Percentiles rank a stretch among this genome's conserved stretches.
These are phyloP conservation scores for Plumapathes pennacea DNA, from an alignment of 92 coral and sea anemone species.

Conservation along the genomic window DNA sequence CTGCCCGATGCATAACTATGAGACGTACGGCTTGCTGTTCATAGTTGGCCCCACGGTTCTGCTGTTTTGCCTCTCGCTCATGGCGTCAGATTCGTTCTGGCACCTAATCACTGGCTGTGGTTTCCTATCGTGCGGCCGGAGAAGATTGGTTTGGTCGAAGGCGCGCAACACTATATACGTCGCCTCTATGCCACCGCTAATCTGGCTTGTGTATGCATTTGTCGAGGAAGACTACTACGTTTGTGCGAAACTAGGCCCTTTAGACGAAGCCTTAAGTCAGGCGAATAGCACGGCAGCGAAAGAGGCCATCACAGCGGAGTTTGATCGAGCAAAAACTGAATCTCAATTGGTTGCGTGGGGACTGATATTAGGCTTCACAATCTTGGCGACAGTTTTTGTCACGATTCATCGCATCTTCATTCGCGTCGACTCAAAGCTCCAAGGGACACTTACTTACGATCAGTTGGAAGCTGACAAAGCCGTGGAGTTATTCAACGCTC, in stretches of 20 bases:
- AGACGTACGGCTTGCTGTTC: conserved; percentile 30
- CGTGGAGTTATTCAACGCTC: conserved; percentile 14
- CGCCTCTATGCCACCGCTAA: not conserved
- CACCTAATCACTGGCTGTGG: conserved; percentile 20
- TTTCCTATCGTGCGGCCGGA: conserved; percentile 1
- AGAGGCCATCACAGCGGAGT: not conserved
- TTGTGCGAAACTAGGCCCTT: conserved; percentile 28
- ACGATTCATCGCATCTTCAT: conserved; percentile 15
- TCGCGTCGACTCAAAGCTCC: not conserved
- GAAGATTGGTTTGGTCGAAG: conserved; percentile 15
- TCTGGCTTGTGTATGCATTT: conserved; percentile 42
- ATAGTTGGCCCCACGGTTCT: conserved; percentile 15
- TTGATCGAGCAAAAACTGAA: conserved; percentile 1
- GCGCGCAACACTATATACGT: conserved; percentile 5
- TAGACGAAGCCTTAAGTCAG: not conserved
- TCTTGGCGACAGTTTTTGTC: conserved; percentile 6
- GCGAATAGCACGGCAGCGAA: conserved; percentile 1
- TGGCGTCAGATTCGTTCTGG: conserved; percentile 36
- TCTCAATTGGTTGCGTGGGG: conserved; percentile 12
- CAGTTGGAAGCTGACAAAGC: conserved; percentile 4
- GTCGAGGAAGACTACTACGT: conserved; percentile 33
- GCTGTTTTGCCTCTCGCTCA: conserved; percentile 19
- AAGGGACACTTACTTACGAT: not conserved
- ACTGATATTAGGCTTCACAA: not conserved
- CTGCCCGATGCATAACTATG: conserved; percentile 19